Conservation (phyloP, 1,140 invertebrate species). For the Wasmannia auropunctata region DNA sequence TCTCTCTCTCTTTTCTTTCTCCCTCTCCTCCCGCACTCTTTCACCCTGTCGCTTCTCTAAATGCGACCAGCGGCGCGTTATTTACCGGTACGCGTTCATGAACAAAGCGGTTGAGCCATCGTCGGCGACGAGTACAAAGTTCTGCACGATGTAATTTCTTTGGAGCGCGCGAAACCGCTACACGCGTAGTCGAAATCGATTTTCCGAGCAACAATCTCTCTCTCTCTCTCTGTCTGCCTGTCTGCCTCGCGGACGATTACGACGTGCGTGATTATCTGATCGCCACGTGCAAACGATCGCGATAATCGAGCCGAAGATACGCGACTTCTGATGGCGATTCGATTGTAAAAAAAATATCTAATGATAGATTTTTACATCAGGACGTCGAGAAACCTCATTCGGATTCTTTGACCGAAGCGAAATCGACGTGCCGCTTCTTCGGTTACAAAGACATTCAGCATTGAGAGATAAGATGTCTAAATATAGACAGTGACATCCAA, state of each 20-base stretch:
- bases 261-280: background rate
- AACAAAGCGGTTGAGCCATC: conserved; percentile 38
- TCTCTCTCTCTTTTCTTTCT: background rate
- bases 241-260: background rate
- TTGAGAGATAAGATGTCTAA: background rate
- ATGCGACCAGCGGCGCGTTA: conserved; percentile 36
- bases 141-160: conserved; percentile 38
- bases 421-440: background rate
- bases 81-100: conserved; percentile 33
- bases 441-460: background rate
- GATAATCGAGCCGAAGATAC: background rate
- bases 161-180: background rate
- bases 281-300: conserved; percentile 1
- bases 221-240: background rate
- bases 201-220: background rate
- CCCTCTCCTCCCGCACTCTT: conserved; percentile 16
- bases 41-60: conserved; percentile 3
- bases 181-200: background rate
- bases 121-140: conserved; percentile 67
- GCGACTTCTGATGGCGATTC: background rate
- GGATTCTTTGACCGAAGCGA: background rate
- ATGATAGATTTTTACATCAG: background rate
- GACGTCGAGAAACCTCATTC: background rate
- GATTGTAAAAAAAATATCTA: background rate
- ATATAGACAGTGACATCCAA: background rate